A percentile compares a stretch with the other conserved stretches of the same genome.
phyloP scores from a whole-genome alignment of 2,113 vertebrate species.

The Chionomys nivalis region DNA sequence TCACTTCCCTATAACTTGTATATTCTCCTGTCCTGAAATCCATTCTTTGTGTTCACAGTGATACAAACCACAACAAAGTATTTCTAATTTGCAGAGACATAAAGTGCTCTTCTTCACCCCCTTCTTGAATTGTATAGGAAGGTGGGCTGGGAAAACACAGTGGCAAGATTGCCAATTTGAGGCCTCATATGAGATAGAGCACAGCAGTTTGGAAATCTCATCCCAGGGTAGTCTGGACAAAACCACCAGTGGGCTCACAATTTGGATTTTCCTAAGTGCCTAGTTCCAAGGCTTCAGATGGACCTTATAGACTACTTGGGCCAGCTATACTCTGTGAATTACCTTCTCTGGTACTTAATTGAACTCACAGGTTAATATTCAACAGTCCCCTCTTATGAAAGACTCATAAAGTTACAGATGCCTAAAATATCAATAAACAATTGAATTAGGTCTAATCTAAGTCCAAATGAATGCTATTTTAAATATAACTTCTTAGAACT shows the following conservation, averaged over 20 bases:
- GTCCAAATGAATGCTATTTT: background rate
- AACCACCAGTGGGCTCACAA: background rate
- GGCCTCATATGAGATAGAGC: background rate
- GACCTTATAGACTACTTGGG: background rate
- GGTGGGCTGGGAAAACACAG: background rate
- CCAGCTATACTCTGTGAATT: background rate
- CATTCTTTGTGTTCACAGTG: background rate
- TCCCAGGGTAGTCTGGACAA: background rate
- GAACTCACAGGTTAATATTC: slow-evolving; percentile 27
- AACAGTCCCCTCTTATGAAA: background rate
- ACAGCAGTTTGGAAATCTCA: background rate
- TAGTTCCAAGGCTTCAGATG: background rate
- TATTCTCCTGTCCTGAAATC: background rate
- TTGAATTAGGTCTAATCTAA: slow-evolving; percentile 21
- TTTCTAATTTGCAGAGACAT: slow-evolving; percentile 24
- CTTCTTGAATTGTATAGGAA: slow-evolving; percentile 1
- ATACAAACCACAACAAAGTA: background rate
- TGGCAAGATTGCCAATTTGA: slow-evolving; percentile 30
- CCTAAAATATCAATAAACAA: slow-evolving; percentile 37
- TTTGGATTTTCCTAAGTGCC: slow-evolving; percentile 30
- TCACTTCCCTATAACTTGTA: background rate
- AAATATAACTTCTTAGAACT: slow-evolving; percentile 45
- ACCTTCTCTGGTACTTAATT: background rate
- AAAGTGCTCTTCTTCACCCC: background rate
- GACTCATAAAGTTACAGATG: slow-evolving; percentile 7